Evolutionary conservation across 2,888 invertebrate species (phyloP), one percentile per base, ranked within the genome.

Genomic region (Habrosyne pyritoides): DNA sequence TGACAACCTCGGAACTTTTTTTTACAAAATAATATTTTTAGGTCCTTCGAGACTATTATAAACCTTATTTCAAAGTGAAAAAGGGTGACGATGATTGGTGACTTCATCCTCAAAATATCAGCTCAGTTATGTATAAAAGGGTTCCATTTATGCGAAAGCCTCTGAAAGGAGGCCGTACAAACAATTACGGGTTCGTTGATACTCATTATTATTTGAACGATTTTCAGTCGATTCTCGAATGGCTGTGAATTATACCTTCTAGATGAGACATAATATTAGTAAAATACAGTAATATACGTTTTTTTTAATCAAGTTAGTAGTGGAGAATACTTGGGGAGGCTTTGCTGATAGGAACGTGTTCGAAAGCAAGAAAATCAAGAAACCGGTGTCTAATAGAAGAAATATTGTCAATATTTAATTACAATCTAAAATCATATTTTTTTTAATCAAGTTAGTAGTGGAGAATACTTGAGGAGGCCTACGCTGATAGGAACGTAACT

Each of bases 171-270:
- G n/a, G n/a, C n/a, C 33, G n/a, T 33, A 33, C 33, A n/a, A 33
- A 33, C 33, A 33, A 33, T 33, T n/a, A 33, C 33, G n/a, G 33
- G 33, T n/a, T 33, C 60, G 63, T 67, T 69, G 69, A 60, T 62
- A 55, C 48, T 59, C 60, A 62, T 67, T 64, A 72, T 67, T 66
- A 69, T 73, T 70, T 71, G 61, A 64, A 64, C 61, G 60, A 33
- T 33, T 33, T 33, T 33, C 33, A 33, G 33, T 33, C n/a, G n/a
- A 33, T 33, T 33, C n/a, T 6, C 33, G 33, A n/a, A 12, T 6
- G n/a, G 12, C 30, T 30, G 12, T 33, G n/a, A 33, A 33, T 5
- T 12, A n/a, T n/a, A n/a, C 12, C n/a, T 30, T 12, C 30, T 33
- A 6, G 33, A 33, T 0, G n/a, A 33, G 33, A 33, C 33, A 33